These are phyloP conservation scores for Listronotus bonariensis DNA, from an alignment of 1,140 invertebrate species.

Conservation along the genomic window DNA sequence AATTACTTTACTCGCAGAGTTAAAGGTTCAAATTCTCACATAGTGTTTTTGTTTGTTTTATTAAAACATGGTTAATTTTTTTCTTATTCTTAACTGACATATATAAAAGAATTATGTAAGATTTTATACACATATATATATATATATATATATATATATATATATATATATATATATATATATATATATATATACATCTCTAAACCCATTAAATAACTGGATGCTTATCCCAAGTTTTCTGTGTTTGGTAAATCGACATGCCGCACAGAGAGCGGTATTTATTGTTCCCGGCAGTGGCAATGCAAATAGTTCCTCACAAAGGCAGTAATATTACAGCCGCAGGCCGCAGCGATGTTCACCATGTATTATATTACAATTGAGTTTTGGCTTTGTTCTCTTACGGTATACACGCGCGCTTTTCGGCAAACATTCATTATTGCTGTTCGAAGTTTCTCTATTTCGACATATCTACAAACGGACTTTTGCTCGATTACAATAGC, in stretches of 20 bases:
- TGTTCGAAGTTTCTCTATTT: conserved; percentile 17
- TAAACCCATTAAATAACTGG: too few relatives aligned
- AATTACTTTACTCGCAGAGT: too few relatives aligned
- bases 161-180: too few relatives aligned
- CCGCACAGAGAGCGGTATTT: conserved; percentile 23
- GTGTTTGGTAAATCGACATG: conserved; percentile 25
- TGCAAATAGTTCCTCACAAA: conserved; percentile 33
- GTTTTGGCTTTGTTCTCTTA: conserved; percentile 36
- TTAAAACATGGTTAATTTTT: too few relatives aligned
- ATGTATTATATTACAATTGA: conserved; percentile 33
- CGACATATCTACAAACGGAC: conserved; percentile 1
- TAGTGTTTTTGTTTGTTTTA: too few relatives aligned
- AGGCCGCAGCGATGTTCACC: conserved; percentile 32
- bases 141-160: too few relatives aligned
- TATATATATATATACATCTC: too few relatives aligned
- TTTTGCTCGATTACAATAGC: not conserved
- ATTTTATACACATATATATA: too few relatives aligned
- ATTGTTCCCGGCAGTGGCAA: conserved; percentile 33
- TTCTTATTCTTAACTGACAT: too few relatives aligned
- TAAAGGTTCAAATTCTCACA: too few relatives aligned
- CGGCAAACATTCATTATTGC: conserved; percentile 30
- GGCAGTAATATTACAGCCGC: conserved; percentile 33
- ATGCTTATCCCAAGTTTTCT: conserved; percentile 5
- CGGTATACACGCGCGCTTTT: conserved; percentile 19
- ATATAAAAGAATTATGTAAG: too few relatives aligned